These are phyloP conservation scores for Stratiomys singularior DNA, from an alignment of 2,888 invertebrate genomes.

Conservation along the genomic window DNA sequence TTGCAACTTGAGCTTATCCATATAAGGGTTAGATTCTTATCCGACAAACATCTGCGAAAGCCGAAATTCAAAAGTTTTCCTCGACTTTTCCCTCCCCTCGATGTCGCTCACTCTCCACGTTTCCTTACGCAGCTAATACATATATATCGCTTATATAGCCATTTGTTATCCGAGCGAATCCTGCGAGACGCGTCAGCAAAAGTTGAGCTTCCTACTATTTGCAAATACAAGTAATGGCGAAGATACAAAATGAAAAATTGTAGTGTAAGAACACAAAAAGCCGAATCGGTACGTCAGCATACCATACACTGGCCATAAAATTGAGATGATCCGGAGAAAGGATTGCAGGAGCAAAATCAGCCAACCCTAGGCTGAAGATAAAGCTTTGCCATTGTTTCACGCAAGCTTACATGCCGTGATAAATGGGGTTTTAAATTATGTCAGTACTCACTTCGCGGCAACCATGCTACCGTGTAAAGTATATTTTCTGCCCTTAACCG, in stretches of 20 bases:
- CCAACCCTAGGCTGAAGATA: slow-evolving; percentile 33
- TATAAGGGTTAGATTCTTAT: too few relatives aligned
- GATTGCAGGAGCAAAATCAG: slow-evolving; percentile 21
- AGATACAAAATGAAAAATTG: slow-evolving; percentile 42
- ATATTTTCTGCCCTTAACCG: slow-evolving; percentile 9
- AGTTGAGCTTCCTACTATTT: not conserved
- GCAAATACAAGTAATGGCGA: slow-evolving; percentile 2
- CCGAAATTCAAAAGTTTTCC: too few relatives aligned
- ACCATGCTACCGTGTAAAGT: slow-evolving; percentile 11
- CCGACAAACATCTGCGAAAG: too few relatives aligned
- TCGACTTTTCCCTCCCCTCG: too few relatives aligned
- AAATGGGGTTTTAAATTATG: slow-evolving; percentile 45
- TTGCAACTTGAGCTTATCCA: too few relatives aligned
- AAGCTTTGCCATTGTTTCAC: slow-evolving; percentile 38
- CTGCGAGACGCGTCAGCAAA: slow-evolving; percentile 24
- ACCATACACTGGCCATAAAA: slow-evolving; percentile 6
- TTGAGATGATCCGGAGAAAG: slow-evolving; percentile 10
- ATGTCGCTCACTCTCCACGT: not conserved
- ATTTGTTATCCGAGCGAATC: not conserved
- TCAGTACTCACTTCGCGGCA: slow-evolving; percentile 37
- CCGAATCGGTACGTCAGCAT: not conserved
- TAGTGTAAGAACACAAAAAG: not conserved
- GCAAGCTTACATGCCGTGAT: slow-evolving; percentile 32
- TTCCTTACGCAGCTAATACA: not conserved
- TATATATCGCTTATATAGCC: not conserved